Conservation (phyloP, 2,888 invertebrate species). For the Branchellion lobata region DNA sequence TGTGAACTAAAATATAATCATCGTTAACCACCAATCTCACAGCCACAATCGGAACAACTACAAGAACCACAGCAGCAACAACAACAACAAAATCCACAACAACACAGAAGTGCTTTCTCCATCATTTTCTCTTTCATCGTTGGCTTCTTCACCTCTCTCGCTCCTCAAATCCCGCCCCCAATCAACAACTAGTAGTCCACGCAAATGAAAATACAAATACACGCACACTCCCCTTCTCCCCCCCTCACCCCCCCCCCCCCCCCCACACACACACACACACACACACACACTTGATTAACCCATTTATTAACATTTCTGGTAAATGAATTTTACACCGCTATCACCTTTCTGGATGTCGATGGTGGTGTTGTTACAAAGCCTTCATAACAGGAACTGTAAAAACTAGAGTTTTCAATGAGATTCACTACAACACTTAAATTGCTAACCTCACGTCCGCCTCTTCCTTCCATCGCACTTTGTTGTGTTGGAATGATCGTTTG, state of each 20-base stretch:
- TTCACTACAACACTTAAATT: no score
- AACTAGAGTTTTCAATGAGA: no score
- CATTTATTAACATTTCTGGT: no score
- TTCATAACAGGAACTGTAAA: no score
- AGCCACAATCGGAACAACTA: neutral
- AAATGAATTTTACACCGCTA: no score
- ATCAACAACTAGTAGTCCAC: constrained; percentile 57
- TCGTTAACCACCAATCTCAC: neutral
- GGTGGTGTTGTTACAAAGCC: no score
- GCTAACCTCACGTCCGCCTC: no score
- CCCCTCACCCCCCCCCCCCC: no score
- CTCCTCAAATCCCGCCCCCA: constrained; percentile 78
- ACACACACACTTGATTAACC: neutral
- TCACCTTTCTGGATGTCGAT: no score
- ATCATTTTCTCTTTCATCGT: constrained; percentile 86
- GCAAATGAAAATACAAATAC: neutral
- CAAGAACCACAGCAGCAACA: neutral
- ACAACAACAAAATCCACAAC: neutral
- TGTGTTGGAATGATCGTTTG: no score
- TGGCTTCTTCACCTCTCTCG: constrained; percentile 87
- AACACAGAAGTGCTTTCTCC: constrained; percentile 65
- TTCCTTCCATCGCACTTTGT: no score
- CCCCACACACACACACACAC: constrained; percentile 16
- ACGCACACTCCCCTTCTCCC: neutral
- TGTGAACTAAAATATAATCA: no score